These are phyloP conservation scores for Periophthalmus magnuspinnatus DNA, from an alignment of 2,797 vertebrate species.

Conservation along the genomic window DNA sequence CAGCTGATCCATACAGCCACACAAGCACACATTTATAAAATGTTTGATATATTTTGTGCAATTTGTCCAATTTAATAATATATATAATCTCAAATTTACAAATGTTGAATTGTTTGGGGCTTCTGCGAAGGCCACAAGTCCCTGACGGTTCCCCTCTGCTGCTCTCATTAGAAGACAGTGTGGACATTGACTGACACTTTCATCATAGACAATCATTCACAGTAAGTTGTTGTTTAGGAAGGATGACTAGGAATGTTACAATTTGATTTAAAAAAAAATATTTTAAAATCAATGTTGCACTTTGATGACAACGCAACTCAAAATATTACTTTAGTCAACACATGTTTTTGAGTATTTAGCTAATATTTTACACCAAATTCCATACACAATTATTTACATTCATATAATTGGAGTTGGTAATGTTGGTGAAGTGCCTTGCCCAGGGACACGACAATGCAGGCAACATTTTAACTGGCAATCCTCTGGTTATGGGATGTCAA, in stretches of 20 bases:
- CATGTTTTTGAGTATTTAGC: background rate
- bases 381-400: background rate
- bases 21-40: too few relatives aligned
- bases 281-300: background rate
- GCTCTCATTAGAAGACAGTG: background rate
- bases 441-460: background rate
- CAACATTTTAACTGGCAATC: background rate
- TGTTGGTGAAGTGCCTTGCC: too few relatives aligned
- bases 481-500: background rate
- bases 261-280: background rate
- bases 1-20: too few relatives aligned
- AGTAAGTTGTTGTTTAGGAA: background rate
- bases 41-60: too few relatives aligned
- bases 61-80: too few relatives aligned
- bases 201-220: constrained; percentile 6
- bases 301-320: too few relatives aligned
- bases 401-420: background rate
- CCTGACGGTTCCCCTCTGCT: background rate
- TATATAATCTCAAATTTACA: too few relatives aligned
- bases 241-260: background rate
- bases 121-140: too few relatives aligned
- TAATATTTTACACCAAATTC: background rate
- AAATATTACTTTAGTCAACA: too few relatives aligned
- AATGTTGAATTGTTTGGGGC: too few relatives aligned
- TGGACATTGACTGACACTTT: constrained; percentile 12